Conservation (phyloP, 2,888 invertebrate genomes). For the Crocallis elinguaria region DNA sequence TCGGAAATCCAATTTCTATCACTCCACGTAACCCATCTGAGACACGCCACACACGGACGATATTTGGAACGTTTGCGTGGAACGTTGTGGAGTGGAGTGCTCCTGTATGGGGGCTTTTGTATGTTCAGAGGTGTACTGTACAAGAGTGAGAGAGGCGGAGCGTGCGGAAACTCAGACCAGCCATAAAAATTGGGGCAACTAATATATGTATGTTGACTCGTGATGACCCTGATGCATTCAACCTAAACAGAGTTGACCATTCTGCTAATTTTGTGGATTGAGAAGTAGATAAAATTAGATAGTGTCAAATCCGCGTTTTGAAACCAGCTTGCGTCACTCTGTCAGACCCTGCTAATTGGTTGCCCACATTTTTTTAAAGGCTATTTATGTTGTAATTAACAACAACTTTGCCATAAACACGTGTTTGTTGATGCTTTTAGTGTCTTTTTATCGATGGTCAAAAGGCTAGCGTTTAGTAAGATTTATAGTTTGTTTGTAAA, state of each 20-base stretch:
- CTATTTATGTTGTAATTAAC: slow-evolving; percentile 26
- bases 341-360: slow-evolving; percentile 13
- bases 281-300: slow-evolving; percentile 3
- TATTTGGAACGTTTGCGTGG: no score
- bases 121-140: no score
- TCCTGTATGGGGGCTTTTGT: no score
- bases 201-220: no score
- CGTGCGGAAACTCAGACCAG: no score
- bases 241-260: neutral
- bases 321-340: slow-evolving; percentile 14
- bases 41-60: no score
- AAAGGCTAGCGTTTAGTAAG: slow-evolving; percentile 13
- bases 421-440: slow-evolving; percentile 23
- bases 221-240: no score
- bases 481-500: slow-evolving; percentile 6
- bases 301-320: slow-evolving; percentile 19
- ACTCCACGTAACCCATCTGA: no score
- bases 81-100: no score
- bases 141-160: no score
- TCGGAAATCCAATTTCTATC: no score
- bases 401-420: slow-evolving; percentile 13
- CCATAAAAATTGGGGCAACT: no score
- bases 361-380: slow-evolving; percentile 7
- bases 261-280: neutral
- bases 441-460: slow-evolving; percentile 25